phyloP scores from a whole-genome alignment of 1,140 invertebrate species.

The Papilio polytes region DNA sequence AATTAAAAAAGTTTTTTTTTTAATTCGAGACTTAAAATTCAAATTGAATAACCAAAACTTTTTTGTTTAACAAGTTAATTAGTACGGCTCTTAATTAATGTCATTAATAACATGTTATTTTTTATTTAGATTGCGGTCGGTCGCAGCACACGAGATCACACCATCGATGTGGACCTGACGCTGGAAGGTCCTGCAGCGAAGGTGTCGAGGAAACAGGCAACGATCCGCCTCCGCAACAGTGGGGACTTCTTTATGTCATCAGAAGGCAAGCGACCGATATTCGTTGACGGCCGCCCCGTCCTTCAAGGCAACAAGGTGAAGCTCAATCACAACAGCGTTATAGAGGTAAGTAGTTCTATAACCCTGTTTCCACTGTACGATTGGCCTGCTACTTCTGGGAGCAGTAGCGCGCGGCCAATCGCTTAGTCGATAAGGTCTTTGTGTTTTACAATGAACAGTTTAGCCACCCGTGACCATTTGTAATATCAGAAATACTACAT shows the following conservation, averaged over 20 bases:
- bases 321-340: slow-evolving; percentile 96
- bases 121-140: slow-evolving; percentile 93
- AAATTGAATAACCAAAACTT: too few species aligned
- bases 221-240: slow-evolving; percentile 94
- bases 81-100: too few species aligned
- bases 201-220: slow-evolving; percentile 93
- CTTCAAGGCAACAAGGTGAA: slow-evolving; percentile 93
- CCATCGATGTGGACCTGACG: slow-evolving; percentile 96
- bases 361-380: background rate
- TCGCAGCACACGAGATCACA: slow-evolving; percentile 93
- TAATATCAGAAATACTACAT: too few species aligned
- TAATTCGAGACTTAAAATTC: too few species aligned
- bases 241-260: slow-evolving; percentile 96
- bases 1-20: too few species aligned
- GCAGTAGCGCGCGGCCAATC: background rate
- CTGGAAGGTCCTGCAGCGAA: slow-evolving; percentile 95
- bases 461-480: too few species aligned
- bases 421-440: background rate
- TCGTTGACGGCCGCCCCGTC: slow-evolving; percentile 96
- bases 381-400: background rate
- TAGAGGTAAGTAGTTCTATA: slow-evolving; percentile 89
- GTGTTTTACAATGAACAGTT: background rate
- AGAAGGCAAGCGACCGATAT: slow-evolving; percentile 97
- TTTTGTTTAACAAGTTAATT: too few species aligned
- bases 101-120: background rate